These are phyloP conservation scores for Psix sp. DNA, from an alignment of 1,140 invertebrate species.

Conservation along the genomic window DNA sequence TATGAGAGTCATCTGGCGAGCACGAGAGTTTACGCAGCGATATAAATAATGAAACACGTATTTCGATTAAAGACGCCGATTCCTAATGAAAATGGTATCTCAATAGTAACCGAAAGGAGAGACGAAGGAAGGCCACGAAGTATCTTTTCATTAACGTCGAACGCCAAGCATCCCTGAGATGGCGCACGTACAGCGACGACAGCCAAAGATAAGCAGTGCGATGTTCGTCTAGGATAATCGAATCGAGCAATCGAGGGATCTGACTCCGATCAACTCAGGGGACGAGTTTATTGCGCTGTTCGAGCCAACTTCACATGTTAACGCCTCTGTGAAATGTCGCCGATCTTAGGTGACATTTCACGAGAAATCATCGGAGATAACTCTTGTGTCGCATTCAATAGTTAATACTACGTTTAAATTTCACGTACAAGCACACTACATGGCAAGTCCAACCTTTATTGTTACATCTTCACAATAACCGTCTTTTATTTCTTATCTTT, in stretches of 20 bases:
- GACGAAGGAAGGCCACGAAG: neutral
- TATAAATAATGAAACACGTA: conserved; percentile 43
- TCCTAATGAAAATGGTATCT: conserved; percentile 48
- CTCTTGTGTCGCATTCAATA: conserved; percentile 33
- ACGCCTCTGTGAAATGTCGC: conserved; percentile 42
- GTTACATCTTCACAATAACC: conserved; percentile 16
- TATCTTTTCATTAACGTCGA: conserved; percentile 50
- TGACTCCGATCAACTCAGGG: conserved; percentile 28
- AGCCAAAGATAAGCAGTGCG: conserved; percentile 28
- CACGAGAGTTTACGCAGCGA: conserved; percentile 13
- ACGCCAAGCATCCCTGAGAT: conserved; percentile 12
- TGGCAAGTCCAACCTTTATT: conserved; percentile 13
- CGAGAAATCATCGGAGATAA: conserved; percentile 42
- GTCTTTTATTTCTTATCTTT: too few species aligned
- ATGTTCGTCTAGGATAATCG: conserved; percentile 53
- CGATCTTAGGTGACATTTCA: conserved; percentile 38
- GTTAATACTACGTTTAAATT: conserved; percentile 17
- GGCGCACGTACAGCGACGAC: conserved; percentile 33
- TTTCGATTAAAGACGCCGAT: conserved; percentile 47
- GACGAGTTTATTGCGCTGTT: conserved; percentile 32
- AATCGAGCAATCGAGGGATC: conserved; percentile 46
- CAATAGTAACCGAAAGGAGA: conserved; percentile 6
- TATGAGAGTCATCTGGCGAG: conserved; percentile 28
- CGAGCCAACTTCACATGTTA: conserved; percentile 31
- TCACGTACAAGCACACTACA: conserved; percentile 12